A percentile compares a stretch with the other conserved stretches of the same genome.
phyloP scores from a whole-genome alignment of 2,888 invertebrate genomes.

The Eupeodes latifasciatus region DNA sequence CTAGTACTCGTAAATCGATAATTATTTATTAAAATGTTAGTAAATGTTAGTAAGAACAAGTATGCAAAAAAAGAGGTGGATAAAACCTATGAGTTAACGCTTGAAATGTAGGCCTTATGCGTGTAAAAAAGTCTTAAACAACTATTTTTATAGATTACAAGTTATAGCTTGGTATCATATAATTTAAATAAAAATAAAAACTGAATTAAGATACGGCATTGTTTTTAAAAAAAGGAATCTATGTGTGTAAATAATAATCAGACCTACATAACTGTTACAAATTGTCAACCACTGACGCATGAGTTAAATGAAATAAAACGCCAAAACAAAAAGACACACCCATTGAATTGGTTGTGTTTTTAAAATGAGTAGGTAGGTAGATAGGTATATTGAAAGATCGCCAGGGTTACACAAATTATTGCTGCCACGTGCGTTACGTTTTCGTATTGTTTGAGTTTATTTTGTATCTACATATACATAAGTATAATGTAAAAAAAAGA shows the following conservation, averaged over 20 bases:
- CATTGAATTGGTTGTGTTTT: slow-evolving; percentile 18
- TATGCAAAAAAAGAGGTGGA: too few species aligned
- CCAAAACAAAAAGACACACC: slow-evolving; percentile 27
- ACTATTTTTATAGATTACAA: neutral
- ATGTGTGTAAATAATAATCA: too few species aligned
- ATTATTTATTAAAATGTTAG: too few species aligned
- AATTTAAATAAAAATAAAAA: neutral
- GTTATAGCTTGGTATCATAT: neutral
- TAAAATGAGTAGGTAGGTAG: too few species aligned
- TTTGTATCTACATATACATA: neutral
- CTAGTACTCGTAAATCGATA: too few species aligned
- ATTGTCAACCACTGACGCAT: neutral
- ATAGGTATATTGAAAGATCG: neutral
- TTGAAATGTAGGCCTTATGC: neutral
- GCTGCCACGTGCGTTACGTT: slow-evolving; percentile 59
- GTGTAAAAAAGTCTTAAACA: slow-evolving; percentile 1
- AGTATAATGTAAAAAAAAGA: neutral
- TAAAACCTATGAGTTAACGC: neutral
- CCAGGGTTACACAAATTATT: slow-evolving; percentile 51
- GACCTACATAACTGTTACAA: neutral
- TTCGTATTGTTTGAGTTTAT: slow-evolving; percentile 7
- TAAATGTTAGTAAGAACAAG: too few species aligned
- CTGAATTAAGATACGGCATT: neutral
- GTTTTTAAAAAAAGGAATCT: neutral
- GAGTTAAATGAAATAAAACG: neutral